phyloP scores from a whole-genome alignment of 2,797 vertebrate genomes.

The Acanthurus lineatus region DNA sequence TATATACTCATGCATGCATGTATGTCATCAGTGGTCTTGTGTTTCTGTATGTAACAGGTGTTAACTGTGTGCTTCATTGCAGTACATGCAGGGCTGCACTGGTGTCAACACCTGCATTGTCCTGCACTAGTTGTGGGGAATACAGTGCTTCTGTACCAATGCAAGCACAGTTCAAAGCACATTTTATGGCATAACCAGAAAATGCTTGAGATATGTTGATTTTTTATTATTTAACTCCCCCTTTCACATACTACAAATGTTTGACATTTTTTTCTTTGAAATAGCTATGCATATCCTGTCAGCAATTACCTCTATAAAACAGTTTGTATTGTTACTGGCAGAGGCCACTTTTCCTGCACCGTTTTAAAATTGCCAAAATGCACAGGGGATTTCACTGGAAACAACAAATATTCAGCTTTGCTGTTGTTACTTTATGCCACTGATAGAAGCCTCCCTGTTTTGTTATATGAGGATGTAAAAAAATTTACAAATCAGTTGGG shows the following conservation, averaged over 20 bases:
- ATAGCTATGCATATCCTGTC: not conserved
- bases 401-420: not conserved
- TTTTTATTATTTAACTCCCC: not conserved
- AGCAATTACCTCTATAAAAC: not conserved
- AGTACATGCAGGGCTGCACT: constrained; percentile 11
- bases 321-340: not conserved
- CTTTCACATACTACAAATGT: not conserved
- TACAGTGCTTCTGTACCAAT: constrained; percentile 9
- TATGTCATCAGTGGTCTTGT: constrained; percentile 33
- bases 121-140: constrained; percentile 75
- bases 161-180: constrained; percentile 5
- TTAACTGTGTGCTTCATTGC: constrained; percentile 37
- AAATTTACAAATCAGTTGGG: not conserved
- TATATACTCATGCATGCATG: not conserved
- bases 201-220: not conserved
- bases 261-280: not conserved
- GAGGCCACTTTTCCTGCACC: not conserved
- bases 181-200: not conserved
- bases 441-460: not conserved
- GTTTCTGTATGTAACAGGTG: constrained; percentile 62
- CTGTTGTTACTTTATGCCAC: constrained; percentile 13
- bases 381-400: constrained; percentile 6
- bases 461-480: not conserved
- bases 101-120: constrained; percentile 64
- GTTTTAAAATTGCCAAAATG: not conserved